Evolutionary conservation across 2,113 vertebrate species (phyloP).

Genomic region (Chamaetylas fuelleborni): DNA sequence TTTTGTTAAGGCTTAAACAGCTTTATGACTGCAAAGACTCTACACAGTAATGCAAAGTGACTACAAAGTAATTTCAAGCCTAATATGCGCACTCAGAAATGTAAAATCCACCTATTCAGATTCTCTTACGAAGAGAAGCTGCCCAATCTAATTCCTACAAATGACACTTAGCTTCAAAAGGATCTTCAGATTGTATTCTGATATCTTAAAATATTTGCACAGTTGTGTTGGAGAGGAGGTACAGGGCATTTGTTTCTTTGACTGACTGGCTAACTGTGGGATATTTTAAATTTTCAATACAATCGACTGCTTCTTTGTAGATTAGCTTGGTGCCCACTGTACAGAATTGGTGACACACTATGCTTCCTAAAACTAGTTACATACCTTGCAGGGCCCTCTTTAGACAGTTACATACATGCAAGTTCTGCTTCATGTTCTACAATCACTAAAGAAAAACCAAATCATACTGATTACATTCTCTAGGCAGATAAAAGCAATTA

Average conservation of each 20-base stretch:
- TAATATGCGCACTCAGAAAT: background rate
- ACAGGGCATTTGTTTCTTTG: background rate
- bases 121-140: background rate
- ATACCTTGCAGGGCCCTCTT: background rate
- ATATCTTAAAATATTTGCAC: background rate
- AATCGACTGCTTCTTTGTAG: background rate
- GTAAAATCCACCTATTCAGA: slow-evolving; percentile 5
- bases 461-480: background rate
- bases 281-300: background rate
- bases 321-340: background rate
- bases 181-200: slow-evolving; percentile 15
- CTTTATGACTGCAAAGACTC: background rate
- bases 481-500: background rate
- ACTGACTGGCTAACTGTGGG: background rate
- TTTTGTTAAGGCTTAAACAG: background rate
- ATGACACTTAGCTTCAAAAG: background rate
- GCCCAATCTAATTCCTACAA: background rate
- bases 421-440: background rate
- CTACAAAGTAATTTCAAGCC: slow-evolving; percentile 12
- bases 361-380: background rate
- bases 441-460: background rate
- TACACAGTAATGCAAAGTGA: background rate
- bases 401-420: background rate
- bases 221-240: background rate
- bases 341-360: background rate